These are phyloP conservation scores for Haliaeetus leucogaster DNA, from an alignment of 2,113 vertebrate species.

Conservation along the genomic window DNA sequence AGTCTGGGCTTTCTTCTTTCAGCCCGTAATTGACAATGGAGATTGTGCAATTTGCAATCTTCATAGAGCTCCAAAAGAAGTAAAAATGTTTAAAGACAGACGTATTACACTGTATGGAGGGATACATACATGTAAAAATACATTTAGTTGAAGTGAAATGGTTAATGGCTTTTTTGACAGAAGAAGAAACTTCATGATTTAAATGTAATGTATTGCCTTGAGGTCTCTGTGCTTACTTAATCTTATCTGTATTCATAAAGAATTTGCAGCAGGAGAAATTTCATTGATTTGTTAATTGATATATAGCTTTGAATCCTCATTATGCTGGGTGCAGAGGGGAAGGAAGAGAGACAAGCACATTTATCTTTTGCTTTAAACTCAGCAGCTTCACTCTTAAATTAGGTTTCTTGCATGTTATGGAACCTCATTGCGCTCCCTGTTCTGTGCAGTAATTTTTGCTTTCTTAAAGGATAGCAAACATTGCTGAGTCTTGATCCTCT, in stretches of 20 bases:
- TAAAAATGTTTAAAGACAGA: background rate
- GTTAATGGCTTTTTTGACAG: conserved; percentile 16
- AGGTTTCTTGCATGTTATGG: background rate
- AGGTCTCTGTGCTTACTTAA: conserved; percentile 12
- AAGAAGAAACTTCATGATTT: conserved; percentile 21
- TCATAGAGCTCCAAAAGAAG: background rate
- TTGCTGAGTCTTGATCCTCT: background rate
- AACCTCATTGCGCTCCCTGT: background rate
- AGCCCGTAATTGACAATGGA: background rate
- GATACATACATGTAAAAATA: background rate
- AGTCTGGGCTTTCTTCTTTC: background rate
- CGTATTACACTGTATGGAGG: background rate
- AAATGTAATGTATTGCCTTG: conserved; percentile 9
- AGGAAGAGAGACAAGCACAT: background rate
- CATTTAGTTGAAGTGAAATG: background rate
- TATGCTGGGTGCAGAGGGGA: background rate
- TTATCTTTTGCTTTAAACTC: conserved; percentile 56
- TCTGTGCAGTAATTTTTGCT: background rate
- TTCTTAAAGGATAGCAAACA: background rate
- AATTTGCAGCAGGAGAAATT: conserved; percentile 18
- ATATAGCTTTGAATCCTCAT: conserved; percentile 56
- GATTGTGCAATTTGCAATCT: background rate
- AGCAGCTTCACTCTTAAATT: conserved; percentile 4
- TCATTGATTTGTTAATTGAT: conserved; percentile 62
- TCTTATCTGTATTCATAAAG: conserved; percentile 27